phyloP scores from a whole-genome alignment of 2,113 vertebrate genomes.

The Oncorhynchus tshawytscha region DNA sequence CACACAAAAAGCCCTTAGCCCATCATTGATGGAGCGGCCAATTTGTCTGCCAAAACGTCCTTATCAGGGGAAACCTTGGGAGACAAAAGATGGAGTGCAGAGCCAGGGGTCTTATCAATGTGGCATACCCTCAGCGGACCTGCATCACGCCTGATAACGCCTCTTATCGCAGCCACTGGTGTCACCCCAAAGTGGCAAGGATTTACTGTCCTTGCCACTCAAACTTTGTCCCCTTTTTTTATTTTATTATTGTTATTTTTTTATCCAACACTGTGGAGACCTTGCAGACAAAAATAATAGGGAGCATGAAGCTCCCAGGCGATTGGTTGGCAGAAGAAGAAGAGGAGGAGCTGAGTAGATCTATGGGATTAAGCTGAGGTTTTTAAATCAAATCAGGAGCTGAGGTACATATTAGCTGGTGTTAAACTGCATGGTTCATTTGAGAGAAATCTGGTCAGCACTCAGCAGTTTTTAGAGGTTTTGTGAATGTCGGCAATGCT shows the following conservation, averaged over 20 bases:
- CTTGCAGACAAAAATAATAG: slow-evolving; percentile 21
- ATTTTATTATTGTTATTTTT: not conserved
- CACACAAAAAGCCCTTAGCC: slow-evolving; percentile 16
- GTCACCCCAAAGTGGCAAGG: slow-evolving; percentile 51
- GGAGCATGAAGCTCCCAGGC: not conserved
- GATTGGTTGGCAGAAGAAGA: not conserved
- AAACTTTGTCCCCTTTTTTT: slow-evolving; percentile 48
- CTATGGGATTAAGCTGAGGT: no score
- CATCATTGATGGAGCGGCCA: slow-evolving; percentile 33
- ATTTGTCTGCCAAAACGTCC: slow-evolving; percentile 57
- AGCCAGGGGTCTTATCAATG: slow-evolving; percentile 66
- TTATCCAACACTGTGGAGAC: slow-evolving; percentile 22
- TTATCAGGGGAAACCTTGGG: slow-evolving; percentile 64
- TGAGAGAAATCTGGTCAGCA: not conserved
- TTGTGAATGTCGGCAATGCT: not conserved
- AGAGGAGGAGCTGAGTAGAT: not conserved
- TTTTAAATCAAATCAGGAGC: not conserved
- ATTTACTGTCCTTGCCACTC: slow-evolving; percentile 56
- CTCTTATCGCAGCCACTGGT: slow-evolving; percentile 60
- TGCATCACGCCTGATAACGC: slow-evolving; percentile 39
- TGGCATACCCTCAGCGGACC: slow-evolving; percentile 52
- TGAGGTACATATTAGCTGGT: not conserved
- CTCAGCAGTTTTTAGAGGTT: not conserved
- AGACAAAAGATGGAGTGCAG: slow-evolving; percentile 65
- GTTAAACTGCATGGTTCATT: not conserved